Evolutionary conservation across 2,113 vertebrate genomes (phyloP), one percentile per base, ranked within the genome.

Genomic region (Pongo abelii): DNA sequence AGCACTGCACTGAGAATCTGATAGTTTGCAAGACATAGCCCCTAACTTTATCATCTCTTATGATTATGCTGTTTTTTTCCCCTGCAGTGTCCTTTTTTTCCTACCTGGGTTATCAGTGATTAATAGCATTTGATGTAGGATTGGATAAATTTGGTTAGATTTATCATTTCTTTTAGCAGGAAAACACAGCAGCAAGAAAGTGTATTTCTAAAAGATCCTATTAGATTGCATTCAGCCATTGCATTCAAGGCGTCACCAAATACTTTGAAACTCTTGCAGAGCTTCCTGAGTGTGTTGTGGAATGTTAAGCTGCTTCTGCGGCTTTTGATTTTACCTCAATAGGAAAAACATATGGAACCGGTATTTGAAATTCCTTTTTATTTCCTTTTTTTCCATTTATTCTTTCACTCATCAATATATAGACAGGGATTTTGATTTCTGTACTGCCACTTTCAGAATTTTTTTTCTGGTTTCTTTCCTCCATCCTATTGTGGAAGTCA

Each of bases 321-420:
- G 25, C 52, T 96, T 96, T 94, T 92, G 22, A 79, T 89, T 96
- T 97, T n/a, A 81, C 20, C 25, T 86, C 8, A 30, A 1, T 84
- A 38, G 59, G 16, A 78, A 93, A 40, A 91, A 38, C 22, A 89
- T 79, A 35, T 5, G 17, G 43, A 91, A 59, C n/a, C 16, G 52
- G 3, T 81, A 14, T 74, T 93, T 83, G 50, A 94, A 81, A 87
- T 90, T 92, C 20, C 7, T 89, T 52, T 86, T 89, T 20, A 55
- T 96, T 84, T 70, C 55, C 61, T 55, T 94, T 72, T 22, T 43
- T 92, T 50, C n/a, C 1, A 48, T 87, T 85, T 97, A 50, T 83
- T 89, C 43, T 79, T 96, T 72, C 55, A 89, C 43, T 80, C 48
- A 70, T 32, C 22, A 77, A 2, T 75, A 32, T 48, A 27, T 77